Evolutionary conservation across 2,888 invertebrate species (phyloP), one percentile per base, ranked within the genome.

Genomic region (Acleris holmiana): DNA sequence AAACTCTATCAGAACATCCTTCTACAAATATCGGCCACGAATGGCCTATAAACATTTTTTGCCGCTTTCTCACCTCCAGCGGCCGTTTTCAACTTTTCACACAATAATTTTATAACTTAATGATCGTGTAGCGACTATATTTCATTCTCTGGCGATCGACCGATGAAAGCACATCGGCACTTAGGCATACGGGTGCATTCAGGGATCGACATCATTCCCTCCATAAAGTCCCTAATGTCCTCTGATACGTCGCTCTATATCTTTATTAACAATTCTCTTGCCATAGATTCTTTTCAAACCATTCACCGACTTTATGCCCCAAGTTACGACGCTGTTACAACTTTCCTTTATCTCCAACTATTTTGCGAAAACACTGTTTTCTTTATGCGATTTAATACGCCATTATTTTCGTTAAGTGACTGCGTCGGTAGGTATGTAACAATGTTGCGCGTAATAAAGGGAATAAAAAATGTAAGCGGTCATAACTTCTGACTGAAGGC

Each of bases 351-450:
- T 88, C 74, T 85, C 71, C 78, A 84, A 91, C 88, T 88, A 91
- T 90, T 84, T 91, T 88, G 89, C 88, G 88, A 90, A 91, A 91
- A 91, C 86, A 87, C 79, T 89, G 89, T 91, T 90, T 91, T 90
- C 91, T 91, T 90, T 91, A 86, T 88, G 82, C 86, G 80, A 87
- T 91, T 90, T 90, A 83, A 85, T 90, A 88, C 84, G 86, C 85
- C 82, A 87, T 90, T 35, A 86, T 89, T 88, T 89, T 89, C 82
- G 85, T 88, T 88, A 87, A 88, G 86, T 88, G 87, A 89, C 86
- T 88, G 70, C 76, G 73, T 49, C 50, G 40, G 41, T 75, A 75
- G 73, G 71, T 82, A 80, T 73, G 79, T 80, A 75, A 88, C 91
- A 91, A 86, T 80, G 91, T 91, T 89, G 91, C 87, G 72, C 82